These are phyloP conservation scores for Thalassaphorura encarpata DNA, from an alignment of 1,140 invertebrate species.

Conservation along the genomic window DNA sequence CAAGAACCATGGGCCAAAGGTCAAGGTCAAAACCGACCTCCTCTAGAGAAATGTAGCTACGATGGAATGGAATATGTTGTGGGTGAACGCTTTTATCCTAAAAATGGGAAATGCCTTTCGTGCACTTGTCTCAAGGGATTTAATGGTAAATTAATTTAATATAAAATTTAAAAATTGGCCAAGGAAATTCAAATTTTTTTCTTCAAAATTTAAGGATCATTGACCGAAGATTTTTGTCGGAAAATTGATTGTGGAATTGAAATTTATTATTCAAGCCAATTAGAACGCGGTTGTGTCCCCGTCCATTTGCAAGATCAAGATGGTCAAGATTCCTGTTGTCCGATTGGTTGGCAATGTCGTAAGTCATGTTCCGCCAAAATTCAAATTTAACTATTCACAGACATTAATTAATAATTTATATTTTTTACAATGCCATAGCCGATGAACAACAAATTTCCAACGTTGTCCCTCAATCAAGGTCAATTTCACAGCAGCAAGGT, in stretches of 20 bases:
- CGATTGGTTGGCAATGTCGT: slow-evolving; percentile 31
- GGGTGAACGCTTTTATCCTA: slow-evolving; percentile 27
- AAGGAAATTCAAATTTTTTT: neutral
- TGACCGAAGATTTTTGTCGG: slow-evolving; percentile 21
- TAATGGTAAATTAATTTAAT: slow-evolving; percentile 10
- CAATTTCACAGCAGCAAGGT: neutral
- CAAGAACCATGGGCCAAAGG: no score
- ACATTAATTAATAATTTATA: neutral
- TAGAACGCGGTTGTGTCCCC: slow-evolving; percentile 25
- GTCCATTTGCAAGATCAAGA: slow-evolving; percentile 19
- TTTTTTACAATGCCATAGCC: slow-evolving; percentile 5
- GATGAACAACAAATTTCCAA: slow-evolving; percentile 35
- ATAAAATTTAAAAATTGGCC: neutral
- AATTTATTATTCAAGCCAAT: slow-evolving; percentile 21
- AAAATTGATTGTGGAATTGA: slow-evolving; percentile 30
- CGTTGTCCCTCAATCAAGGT: slow-evolving; percentile 38
- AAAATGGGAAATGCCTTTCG: slow-evolving; percentile 17
- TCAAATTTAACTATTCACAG: no score
- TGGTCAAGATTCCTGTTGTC: slow-evolving; percentile 21
- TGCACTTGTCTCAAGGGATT: slow-evolving; percentile 23
- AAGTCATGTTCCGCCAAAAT: no score
- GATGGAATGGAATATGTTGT: slow-evolving; percentile 21
- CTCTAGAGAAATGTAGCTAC: slow-evolving; percentile 14
- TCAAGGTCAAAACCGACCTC: no score
- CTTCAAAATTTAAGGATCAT: slow-evolving; percentile 13